Base-by-base conservation (phyloP, 2,797 vertebrate species). In the Spondyliosoma cantharus region DNA sequence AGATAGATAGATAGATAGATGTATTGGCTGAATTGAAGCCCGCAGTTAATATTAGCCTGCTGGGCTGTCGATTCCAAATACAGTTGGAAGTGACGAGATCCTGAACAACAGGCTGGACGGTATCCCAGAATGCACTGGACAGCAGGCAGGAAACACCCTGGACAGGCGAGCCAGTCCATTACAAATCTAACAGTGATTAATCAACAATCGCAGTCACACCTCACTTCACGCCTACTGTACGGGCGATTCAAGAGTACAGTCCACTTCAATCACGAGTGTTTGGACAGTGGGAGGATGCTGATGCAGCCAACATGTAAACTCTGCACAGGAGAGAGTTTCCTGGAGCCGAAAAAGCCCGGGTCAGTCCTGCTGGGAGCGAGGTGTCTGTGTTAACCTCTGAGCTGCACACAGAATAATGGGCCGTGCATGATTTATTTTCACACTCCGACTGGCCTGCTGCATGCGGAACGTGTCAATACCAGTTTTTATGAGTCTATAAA, bases 71-170 rank as follows among this genome's bases (percentile, higher is more conserved):
- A 70, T 59, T 80, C 82, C 74, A 83, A 80, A 74, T 85, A 78
- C 81, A 80, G 76, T 82, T 85, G 69, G 86, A 85, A 60, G 42
- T 70, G 78, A 67, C 16, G 15, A 80, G 48, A 73, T 68, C 27
- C 60, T 61, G 37, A 82, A 79, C 71, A 80, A 79, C 85, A 61
- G 60, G 64, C 80, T 91, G 90, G 87, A 88, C 24, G 20, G 42
- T 61, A 58, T 90, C 88, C 87, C 89, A 90, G 85, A 89, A 85
- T 90, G 84, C 86, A 89, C 57, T 80, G 79, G 83, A 76, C 84
- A 90, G 65, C 78, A 88, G 85, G 81, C 82, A 80, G 87, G 87
- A 84, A 90, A 89, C 86, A 87, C 81, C 83, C 76, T 73, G 62
- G 69, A 85, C 45, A 69, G 78, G 77, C 84, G 81, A 37, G 86